A percentile compares a stretch with the other conserved stretches of the same genome.
phyloP scores from a whole-genome alignment of 2,888 invertebrate species.

The Oscheius onirici region DNA sequence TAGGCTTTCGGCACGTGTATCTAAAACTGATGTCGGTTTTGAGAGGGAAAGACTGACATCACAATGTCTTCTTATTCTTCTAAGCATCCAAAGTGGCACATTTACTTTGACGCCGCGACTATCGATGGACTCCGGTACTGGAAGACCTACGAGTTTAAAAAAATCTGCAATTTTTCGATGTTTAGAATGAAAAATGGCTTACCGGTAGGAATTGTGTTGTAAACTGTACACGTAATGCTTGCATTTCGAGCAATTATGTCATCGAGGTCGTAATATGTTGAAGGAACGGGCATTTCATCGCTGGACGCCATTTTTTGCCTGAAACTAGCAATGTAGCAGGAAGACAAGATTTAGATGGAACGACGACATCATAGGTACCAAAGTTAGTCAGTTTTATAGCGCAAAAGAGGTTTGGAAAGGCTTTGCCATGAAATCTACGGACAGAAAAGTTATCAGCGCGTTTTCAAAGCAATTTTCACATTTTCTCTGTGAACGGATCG shows the following conservation, averaged over 20 bases:
- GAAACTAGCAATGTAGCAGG: no score
- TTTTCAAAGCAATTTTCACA: no score
- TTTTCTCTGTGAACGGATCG: no score
- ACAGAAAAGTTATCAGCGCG: no score
- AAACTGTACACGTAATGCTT: constrained; percentile 34
- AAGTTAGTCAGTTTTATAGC: no score
- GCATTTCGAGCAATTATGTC: constrained; percentile 37
- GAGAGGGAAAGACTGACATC: constrained; percentile 11
- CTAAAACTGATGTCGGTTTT: constrained; percentile 27
- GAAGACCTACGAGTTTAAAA: constrained; percentile 16
- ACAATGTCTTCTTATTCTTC: constrained; percentile 23
- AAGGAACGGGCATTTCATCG: constrained; percentile 24
- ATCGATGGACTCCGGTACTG: constrained; percentile 13
- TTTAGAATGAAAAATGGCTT: neutral
- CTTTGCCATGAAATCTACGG: no score
- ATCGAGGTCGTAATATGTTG: constrained; percentile 37
- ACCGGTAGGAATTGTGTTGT: constrained; percentile 27
- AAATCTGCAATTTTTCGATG: constrained; percentile 4
- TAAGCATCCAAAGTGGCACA: constrained; percentile 24
- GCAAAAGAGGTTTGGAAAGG: no score
- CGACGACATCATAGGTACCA: no score
- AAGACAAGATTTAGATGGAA: no score
- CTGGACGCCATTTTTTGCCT: neutral
- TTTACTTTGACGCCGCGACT: constrained; percentile 23
- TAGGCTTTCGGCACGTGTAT: constrained; percentile 42